Base-by-base conservation (phyloP, 2,113 vertebrate genomes). In the Hemiprocne comata region DNA sequence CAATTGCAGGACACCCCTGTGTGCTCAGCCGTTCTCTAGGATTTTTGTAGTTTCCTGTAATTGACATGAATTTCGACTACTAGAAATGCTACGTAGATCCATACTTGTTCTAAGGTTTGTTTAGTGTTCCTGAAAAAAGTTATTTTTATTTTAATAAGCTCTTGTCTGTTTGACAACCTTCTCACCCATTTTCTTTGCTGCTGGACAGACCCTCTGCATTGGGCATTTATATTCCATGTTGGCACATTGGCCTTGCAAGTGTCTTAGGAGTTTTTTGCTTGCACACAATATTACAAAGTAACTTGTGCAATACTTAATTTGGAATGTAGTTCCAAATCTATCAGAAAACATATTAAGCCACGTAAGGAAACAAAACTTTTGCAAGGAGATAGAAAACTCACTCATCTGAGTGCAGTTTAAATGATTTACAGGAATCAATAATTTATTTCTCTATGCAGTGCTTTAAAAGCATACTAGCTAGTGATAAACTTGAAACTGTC, bases 401-500 rank as follows among this genome's bases (percentile, higher is more conserved):
- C 25, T 38, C 9, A 0, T 58, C 44, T 93, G 13, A 44, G 33
- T 84, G 29, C 11, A 74, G 8, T 66, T 90, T n/a, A 71, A 73
- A 64, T 19, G 1, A 25, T 50, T 83, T 54, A 34, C 16, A 85
- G 36, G 46, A 38, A n/a, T 64, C 16, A 46, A 51, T 62, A 80
- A 4, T 75, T 62, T 93, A 70, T 70, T 92, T 86, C 34, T 76
- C 58, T 24, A 28, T 55, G 23, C 10, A 87, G 25, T 42, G 29
- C 25, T 89, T 83, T 88, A 60, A 70, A 81, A 48, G 38, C 12
- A 19, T 40, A 85, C 75, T 77, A 64, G 10, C 28, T 72, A 69
- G 51, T 29, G 60, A 85, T 71, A 96, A 96, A 81, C 36, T 62
- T 86, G 60, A 54, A 6, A 61, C 10, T 61, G 33, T 87, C 87